Percentiles rank a stretch among this genome's conserved stretches.
Conservation (phyloP, 2,113 vertebrate species). For the Tupaia chinensis region DNA sequence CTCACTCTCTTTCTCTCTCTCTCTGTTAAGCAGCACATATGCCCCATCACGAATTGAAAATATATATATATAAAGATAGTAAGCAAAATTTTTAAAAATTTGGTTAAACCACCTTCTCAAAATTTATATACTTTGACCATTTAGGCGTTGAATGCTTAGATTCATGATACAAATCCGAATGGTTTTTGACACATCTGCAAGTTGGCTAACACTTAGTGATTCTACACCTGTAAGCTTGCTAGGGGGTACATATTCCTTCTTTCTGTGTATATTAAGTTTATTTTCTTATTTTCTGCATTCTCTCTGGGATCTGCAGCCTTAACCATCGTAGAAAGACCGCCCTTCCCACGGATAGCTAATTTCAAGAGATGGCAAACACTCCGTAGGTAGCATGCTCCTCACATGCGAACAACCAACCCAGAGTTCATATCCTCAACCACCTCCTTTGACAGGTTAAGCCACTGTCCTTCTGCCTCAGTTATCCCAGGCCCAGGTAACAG, state of each 20-base stretch:
- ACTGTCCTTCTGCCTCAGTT: neutral
- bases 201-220: slow-evolving; percentile 17
- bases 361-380: neutral
- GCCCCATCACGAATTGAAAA: no score
- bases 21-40: no score
- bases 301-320: neutral
- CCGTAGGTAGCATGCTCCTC: neutral
- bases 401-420: neutral
- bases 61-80: no score
- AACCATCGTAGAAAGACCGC: neutral
- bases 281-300: slow-evolving; percentile 47
- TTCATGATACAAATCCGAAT: slow-evolving; percentile 7
- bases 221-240: neutral
- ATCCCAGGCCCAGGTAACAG: neutral
- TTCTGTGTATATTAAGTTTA: neutral
- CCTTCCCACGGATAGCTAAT: neutral
- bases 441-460: neutral
- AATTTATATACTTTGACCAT: neutral
- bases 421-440: neutral
- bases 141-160: slow-evolving; percentile 15
- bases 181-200: neutral
- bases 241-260: neutral
- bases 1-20: no score
- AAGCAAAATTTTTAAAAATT: no score
- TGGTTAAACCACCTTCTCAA: neutral